Base-by-base conservation (phyloP, 2,113 vertebrate genomes). In the Sorex fumeus region DNA sequence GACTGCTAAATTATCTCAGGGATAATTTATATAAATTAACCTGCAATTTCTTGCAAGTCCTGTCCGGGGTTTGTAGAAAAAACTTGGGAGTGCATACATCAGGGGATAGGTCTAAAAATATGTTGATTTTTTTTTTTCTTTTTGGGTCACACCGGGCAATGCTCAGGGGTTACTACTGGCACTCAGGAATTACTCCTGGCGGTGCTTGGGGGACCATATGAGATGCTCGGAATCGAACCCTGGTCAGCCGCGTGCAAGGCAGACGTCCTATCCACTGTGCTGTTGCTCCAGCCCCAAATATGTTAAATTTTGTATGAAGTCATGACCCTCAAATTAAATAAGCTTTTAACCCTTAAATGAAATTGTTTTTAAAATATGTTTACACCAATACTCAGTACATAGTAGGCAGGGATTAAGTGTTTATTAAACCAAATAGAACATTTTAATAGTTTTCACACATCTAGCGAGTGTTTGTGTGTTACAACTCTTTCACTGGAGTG, bases 391-490 rank as follows among this genome's bases (percentile, higher is more conserved):
- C 9, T 18, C 76, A 50, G 8, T 76, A 60, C 57, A 76, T 7
- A 66, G 15, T 76, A 83, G 19, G 8, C 1, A 43, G 18, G 84
- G 74, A 57, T 28, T 88, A 50, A 84, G 9, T 64, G 27, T 70
- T 94, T 70, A 71, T 82, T 62, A 36, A 87, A 28, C 66, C 76
- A 93, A 75, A 18, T 80, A 62, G 76, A 64, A 91, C 30, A 67
- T 18, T 67, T 79, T 57, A 67, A 75, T 36, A 78, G 25, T 21
- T 27, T 88, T 78, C 19, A 5, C 57, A 66, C 60, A 21, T 40
- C 50, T 19, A 60, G 70, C 76, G 45, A 84, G 57, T 72, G 21
- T 76, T 87, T 57, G 36, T 40, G 2, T 90, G 34, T 60, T n/a
- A 60, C 10, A 27, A 75, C 78, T 82, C 57, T 60, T 60, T 60